Evolutionary conservation across 2,888 invertebrate genomes (phyloP).

Genomic region (Boloria selene): DNA sequence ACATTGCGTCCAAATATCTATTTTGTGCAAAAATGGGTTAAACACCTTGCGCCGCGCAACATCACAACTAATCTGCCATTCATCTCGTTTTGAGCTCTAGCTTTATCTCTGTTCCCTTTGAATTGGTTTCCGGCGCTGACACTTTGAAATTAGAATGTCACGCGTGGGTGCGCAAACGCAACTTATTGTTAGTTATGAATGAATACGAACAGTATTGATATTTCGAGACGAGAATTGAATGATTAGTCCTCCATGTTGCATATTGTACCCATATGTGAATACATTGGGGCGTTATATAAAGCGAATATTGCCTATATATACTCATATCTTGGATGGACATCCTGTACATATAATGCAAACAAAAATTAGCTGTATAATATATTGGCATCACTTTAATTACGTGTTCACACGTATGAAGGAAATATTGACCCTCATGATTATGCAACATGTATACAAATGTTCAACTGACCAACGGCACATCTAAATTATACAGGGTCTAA

Average conservation of each 20-base stretch:
- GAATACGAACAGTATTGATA: constrained; percentile 36
- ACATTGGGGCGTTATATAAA: too few relatives aligned
- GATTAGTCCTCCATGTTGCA: neutral
- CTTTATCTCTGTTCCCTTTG: constrained; percentile 55
- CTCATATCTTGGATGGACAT: too few relatives aligned
- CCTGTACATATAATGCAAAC: neutral
- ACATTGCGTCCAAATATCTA: constrained; percentile 62
- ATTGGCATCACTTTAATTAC: constrained; percentile 13
- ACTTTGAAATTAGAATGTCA: constrained; percentile 74
- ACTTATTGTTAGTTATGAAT: constrained; percentile 63
- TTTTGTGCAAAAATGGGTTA: constrained; percentile 78
- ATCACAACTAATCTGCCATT: constrained; percentile 62
- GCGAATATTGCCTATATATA: too few relatives aligned
- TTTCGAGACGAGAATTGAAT: constrained; percentile 34
- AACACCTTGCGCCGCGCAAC: constrained; percentile 71
- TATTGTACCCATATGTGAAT: neutral
- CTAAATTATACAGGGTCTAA: constrained; percentile 51
- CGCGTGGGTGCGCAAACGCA: constrained; percentile 75
- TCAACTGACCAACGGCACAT: constrained; percentile 43
- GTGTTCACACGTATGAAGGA: constrained; percentile 18
- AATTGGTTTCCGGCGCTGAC: constrained; percentile 69
- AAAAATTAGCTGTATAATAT: neutral
- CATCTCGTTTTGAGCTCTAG: constrained; percentile 52
- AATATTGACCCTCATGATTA: constrained; percentile 28
- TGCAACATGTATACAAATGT: constrained; percentile 24